Evolutionary conservation across 2,888 invertebrate genomes (phyloP).

Genomic region (Acronicta leporina): DNA sequence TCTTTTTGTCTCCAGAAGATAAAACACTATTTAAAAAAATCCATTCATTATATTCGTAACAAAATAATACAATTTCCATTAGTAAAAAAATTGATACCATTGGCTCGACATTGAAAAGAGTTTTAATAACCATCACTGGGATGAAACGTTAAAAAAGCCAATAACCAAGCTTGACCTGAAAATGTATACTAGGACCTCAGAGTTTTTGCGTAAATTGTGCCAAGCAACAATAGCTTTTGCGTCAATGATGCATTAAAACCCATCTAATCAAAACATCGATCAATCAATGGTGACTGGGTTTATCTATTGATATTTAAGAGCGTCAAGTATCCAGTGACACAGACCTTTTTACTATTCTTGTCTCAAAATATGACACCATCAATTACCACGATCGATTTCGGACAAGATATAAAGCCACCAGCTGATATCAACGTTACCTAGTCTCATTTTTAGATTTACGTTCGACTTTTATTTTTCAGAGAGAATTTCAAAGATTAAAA

Average conservation of each 20-base stretch:
- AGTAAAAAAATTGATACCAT: too few relatives aligned
- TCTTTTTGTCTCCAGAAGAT: too few relatives aligned
- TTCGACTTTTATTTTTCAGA: conserved; percentile 38
- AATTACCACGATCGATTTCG: conserved; percentile 76
- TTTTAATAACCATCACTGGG: too few relatives aligned
- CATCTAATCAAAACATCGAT: conserved; percentile 41
- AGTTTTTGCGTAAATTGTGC: conserved; percentile 4
- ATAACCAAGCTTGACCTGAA: too few relatives aligned
- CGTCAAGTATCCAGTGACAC: conserved; percentile 33
- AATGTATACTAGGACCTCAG: not conserved
- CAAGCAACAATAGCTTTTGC: conserved; percentile 14
- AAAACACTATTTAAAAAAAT: too few relatives aligned
- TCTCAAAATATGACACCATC: conserved; percentile 62
- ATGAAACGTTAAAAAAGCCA: too few relatives aligned
- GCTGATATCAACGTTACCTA: conserved; percentile 60
- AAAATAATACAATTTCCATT: too few relatives aligned
- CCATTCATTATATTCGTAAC: too few relatives aligned
- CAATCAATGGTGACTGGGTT: conserved; percentile 41
- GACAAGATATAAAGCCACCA: conserved; percentile 66
- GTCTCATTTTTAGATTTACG: too few relatives aligned
- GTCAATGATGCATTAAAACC: conserved; percentile 28
- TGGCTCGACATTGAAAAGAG: too few relatives aligned
- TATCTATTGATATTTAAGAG: conserved; percentile 41
- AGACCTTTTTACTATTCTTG: conserved; percentile 29
- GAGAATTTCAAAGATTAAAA: conserved; percentile 41